phyloP scores from a whole-genome alignment of 1,140 invertebrate genomes.

The Hylyphantes graminicola region DNA sequence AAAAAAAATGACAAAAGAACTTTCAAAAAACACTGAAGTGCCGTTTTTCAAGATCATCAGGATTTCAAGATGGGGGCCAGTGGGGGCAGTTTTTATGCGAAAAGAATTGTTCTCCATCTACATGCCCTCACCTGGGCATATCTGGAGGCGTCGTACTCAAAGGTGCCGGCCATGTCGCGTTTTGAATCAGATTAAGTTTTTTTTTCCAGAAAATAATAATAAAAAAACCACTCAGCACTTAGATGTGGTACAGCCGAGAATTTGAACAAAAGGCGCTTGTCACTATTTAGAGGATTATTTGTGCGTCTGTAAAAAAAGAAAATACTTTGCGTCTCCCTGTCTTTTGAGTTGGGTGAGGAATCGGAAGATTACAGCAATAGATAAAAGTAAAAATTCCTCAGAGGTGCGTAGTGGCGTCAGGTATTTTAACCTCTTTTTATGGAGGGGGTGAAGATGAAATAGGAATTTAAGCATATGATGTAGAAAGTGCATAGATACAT shows the following conservation, averaged over 20 bases:
- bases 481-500: too few relatives aligned
- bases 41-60: not conserved
- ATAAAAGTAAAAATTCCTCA: too few relatives aligned
- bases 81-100: not conserved
- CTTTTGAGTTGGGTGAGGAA: too few relatives aligned
- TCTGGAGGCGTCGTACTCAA: not conserved
- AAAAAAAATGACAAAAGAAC: not conserved
- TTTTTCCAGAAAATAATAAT: slow-evolving; percentile 4
- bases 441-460: too few relatives aligned
- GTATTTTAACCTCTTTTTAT: too few relatives aligned
- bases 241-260: not conserved
- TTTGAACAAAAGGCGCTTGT: not conserved
- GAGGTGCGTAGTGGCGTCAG: too few relatives aligned
- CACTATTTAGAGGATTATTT: slow-evolving; percentile 7
- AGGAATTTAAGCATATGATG: too few relatives aligned
- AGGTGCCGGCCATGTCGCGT: slow-evolving; percentile 11
- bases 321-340: too few relatives aligned
- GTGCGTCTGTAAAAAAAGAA: not conserved
- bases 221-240: not conserved
- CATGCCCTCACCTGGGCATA: not conserved
- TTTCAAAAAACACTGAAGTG: not conserved
- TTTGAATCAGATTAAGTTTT: slow-evolving; percentile 48
- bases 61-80: not conserved
- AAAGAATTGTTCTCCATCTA: not conserved
- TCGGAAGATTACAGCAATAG: too few relatives aligned